Conservation (phyloP, 2,113 vertebrate genomes). For the Noctilio leporinus region DNA sequence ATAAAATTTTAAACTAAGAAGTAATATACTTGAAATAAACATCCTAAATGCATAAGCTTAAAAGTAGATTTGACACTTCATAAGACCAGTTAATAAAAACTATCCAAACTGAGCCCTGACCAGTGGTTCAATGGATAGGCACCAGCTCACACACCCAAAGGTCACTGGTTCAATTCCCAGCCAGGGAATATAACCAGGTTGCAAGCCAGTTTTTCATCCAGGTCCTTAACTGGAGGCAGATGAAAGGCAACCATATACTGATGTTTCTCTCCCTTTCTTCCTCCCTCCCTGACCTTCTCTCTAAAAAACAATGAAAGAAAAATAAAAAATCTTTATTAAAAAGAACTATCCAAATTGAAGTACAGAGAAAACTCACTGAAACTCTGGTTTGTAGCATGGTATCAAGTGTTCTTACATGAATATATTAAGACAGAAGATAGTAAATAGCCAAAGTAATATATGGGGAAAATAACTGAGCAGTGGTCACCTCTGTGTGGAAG, state of each 20-base stretch:
- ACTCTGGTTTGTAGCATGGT: background rate
- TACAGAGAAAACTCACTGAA: background rate
- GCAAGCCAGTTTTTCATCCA: no score
- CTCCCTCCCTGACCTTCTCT: no score
- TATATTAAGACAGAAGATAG: background rate
- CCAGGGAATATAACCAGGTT: no score
- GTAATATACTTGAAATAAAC: background rate
- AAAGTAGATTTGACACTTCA: background rate
- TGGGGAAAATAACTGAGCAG: background rate
- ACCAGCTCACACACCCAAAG: no score
- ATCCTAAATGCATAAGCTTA: background rate
- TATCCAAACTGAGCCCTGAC: background rate
- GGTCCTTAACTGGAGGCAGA: no score
- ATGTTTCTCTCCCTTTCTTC: no score
- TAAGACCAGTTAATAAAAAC: background rate
- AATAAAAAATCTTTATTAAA: no score
- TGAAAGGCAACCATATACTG: no score
- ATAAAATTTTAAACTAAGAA: background rate
- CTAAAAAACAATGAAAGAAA: no score
- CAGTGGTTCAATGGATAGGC: no score
- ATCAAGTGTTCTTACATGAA: background rate
- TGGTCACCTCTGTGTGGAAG: background rate
- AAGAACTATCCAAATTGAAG: background rate
- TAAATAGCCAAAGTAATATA: background rate
- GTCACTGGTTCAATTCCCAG: no score